A percentile compares a stretch with the other conserved stretches of the same genome.
Evolutionary conservation across 2,888 invertebrate species (phyloP).

Genomic region (Athrips mouffetella): DNA sequence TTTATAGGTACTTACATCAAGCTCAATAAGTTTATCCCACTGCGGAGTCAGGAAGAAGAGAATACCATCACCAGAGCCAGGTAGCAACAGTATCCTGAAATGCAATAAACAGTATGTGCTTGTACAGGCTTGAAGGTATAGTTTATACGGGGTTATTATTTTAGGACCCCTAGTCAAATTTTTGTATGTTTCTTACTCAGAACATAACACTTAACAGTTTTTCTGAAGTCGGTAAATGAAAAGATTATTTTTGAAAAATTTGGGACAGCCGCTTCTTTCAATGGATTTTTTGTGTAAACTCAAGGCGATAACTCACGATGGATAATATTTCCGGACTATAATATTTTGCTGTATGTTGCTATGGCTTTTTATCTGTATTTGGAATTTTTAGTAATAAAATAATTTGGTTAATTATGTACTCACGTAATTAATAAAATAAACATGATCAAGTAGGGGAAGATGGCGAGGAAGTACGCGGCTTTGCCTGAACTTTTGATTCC

Average conservation of each 20-base stretch:
- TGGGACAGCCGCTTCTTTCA: too few relatives aligned
- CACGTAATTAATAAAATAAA: constrained; percentile 83
- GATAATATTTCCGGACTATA: too few relatives aligned
- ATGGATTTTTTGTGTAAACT: too few relatives aligned
- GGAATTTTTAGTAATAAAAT: neutral
- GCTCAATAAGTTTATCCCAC: constrained; percentile 84
- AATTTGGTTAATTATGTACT: constrained; percentile 20
- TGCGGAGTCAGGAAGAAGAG: constrained; percentile 88
- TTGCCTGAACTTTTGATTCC: constrained; percentile 89
- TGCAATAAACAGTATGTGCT: neutral
- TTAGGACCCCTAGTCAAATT: too few relatives aligned
- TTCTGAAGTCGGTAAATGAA: too few relatives aligned
- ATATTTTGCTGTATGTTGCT: too few relatives aligned
- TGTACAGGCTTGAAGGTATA: constrained; percentile 3
- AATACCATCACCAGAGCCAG: constrained; percentile 83
- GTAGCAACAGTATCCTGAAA: constrained; percentile 77
- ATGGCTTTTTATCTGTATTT: too few relatives aligned
- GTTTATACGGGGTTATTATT: too few relatives aligned
- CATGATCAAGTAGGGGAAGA: constrained; percentile 90
- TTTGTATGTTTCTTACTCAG: too few relatives aligned
- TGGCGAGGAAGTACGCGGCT: constrained; percentile 92
- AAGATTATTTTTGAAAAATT: too few relatives aligned
- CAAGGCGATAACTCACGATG: too few relatives aligned
- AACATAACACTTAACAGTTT: too few relatives aligned
- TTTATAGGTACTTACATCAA: constrained; percentile 72